Evolutionary conservation across 2,888 invertebrate species (phyloP), one percentile per base, ranked within the genome.

Genomic region (Pecten maximus): DNA sequence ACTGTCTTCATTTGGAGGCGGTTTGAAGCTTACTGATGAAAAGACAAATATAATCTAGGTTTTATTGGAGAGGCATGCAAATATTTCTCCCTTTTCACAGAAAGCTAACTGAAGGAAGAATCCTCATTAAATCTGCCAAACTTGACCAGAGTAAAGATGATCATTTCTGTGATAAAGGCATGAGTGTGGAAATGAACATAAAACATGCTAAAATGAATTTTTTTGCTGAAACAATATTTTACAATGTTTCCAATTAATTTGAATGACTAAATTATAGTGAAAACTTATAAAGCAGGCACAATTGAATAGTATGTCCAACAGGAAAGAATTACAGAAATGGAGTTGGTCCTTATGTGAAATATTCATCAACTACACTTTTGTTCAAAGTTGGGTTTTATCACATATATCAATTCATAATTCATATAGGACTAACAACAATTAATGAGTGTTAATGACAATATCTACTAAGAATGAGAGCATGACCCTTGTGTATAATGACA

Each of bases 1-100:
- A 74, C 74, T 74, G 74, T 74, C 74, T 74, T 74, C 74, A 74
- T 74, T 74, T 74, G 74, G 74, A 74, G 74, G 74, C 16, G 74
- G 74, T 74, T 74, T 74, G 74, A 74, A 74, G 74, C 74, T 74
- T 35, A 74, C 74, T 74, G 74, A 74, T 74, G 23, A 74, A 74
- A 74, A 74, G n/a, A 74, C 74, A 74, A 74, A 74, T 74, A 28
- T 35, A 74, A 74, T 74, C 74, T 74, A 74, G 0, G 35, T 28
- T 74, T 74, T 74, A 74, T 74, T 35, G 74, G 35, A 35, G 74
- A 74, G 2, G 15, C 74, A 74, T 74, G 74, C 74, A 74, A 74
- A 35, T 74, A 74, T 74, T 74, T 74, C 6, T 74, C 3, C 35
- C 35, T 74, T 6, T 74, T 74, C 2, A 35, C 10, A 74, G 35